These are phyloP conservation scores for Pangasius macronema DNA, from an alignment of 2,797 vertebrate species.

Conservation along the genomic window DNA sequence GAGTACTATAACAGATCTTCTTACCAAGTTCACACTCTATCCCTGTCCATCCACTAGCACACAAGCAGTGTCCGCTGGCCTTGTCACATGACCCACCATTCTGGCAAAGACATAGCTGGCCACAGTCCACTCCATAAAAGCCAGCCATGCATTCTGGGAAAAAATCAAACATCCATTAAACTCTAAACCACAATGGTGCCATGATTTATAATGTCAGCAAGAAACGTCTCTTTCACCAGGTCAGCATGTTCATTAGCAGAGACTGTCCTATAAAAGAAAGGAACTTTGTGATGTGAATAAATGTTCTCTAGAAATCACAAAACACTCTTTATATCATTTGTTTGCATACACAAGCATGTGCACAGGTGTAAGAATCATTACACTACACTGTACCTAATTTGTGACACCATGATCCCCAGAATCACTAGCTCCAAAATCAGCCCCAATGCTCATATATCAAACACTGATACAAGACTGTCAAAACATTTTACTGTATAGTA, in stretches of 20 bases:
- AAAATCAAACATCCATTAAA: slow-evolving; percentile 11
- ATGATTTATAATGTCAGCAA: slow-evolving; percentile 13
- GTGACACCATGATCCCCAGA: not conserved
- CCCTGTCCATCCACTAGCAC: slow-evolving; percentile 75
- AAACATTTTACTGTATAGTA: not conserved
- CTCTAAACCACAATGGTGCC: slow-evolving; percentile 15
- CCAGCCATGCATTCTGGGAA: slow-evolving; percentile 72
- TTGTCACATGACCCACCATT: slow-evolving; percentile 77
- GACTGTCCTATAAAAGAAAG: no score
- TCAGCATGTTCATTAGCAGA: slow-evolving; percentile 16
- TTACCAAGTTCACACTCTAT: slow-evolving; percentile 80
- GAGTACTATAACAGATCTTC: slow-evolving; percentile 32
- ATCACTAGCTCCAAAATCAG: not conserved
- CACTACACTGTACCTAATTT: not conserved
- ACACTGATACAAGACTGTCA: not conserved
- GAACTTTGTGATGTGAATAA: not conserved
- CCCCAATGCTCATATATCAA: not conserved
- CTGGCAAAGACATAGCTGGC: slow-evolving; percentile 75
- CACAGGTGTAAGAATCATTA: not conserved
- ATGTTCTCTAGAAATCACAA: not conserved
- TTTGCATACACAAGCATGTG: not conserved
- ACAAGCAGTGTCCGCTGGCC: slow-evolving; percentile 69
- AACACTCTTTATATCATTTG: not conserved
- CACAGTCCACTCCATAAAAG: slow-evolving; percentile 71
- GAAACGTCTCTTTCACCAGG: not conserved